Base-by-base conservation (phyloP, 2,113 vertebrate species). In the Mormoops blainvillei region DNA sequence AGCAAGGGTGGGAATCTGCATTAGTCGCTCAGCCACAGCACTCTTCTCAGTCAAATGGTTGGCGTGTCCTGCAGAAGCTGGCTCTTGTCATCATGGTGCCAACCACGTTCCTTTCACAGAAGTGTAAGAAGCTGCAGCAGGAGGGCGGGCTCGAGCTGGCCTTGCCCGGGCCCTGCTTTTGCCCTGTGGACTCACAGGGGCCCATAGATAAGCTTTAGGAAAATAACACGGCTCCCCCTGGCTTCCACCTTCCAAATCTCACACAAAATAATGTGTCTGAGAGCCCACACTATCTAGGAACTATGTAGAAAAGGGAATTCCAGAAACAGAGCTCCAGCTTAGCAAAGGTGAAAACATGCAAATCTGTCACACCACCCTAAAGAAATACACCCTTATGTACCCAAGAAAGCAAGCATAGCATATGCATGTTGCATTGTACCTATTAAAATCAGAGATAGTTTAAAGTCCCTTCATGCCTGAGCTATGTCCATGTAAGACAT, bases 151-250 rank as follows among this genome's bases (percentile, higher is more conserved):
- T 33, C 26, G 28, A 13, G 38, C 54, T 16, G 54, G 16, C 16
- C 26, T 48, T 3, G 33, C 43, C 12, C 2, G 2, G 3, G 54
- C 70, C 41, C 41, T 1, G 16, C 11, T 52, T 38, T 43, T 41
- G 5, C 26, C 12, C 45, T 4, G 4, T 2, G 16, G 19, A n/a
- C 22, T 26, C 0, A 0, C 16, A 20, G 33, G 43, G 87, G 4
- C 16, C 36, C 6, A 22, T 4, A 71, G n/a, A 48, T 10, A 54
- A 58, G 31, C 12, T 38, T 0, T 0, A 0, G 41, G 31, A 67
- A 56, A 61, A 71, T 22, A 20, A 28, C 3, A 4, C 9, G 43
- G 14, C 31, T 78, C 48, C 78, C 78, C 18, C 33, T 56, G 24
- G 65, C 6, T 7, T 78, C 61, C 8, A 36, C 31, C 26, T 70